phyloP scores from a whole-genome alignment of 2,888 invertebrate species.

The Melangyna quadrimaculata region DNA sequence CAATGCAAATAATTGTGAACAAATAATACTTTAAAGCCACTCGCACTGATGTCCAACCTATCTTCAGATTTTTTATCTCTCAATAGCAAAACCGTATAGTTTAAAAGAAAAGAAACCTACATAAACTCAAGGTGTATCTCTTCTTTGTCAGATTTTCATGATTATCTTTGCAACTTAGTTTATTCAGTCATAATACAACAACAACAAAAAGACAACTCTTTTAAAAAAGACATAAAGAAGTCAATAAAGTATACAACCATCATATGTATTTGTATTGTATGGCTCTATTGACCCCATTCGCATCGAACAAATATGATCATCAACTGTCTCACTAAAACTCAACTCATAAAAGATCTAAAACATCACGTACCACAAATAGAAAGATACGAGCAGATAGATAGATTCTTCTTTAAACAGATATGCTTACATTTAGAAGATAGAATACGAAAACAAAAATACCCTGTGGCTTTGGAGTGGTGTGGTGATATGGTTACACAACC shows the following conservation, averaged over 20 bases:
- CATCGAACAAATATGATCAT: conserved; percentile 33
- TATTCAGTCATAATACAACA: background rate
- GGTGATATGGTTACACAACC: conserved; percentile 58
- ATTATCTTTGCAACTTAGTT: conserved; percentile 32
- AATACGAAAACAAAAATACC: background rate
- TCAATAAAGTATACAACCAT: conserved; percentile 32
- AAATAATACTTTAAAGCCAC: conserved; percentile 8
- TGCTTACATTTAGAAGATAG: conserved; percentile 27
- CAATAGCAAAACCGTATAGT: background rate
- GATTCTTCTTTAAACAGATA: conserved; percentile 19
- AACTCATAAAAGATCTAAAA: conserved; percentile 34
- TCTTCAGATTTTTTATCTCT: background rate
- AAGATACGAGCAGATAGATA: conserved; percentile 7
- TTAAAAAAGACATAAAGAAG: conserved; percentile 2
- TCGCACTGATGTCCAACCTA: background rate
- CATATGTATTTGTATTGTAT: conserved; percentile 16
- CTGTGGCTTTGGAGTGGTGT: background rate
- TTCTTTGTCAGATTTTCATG: conserved; percentile 23
- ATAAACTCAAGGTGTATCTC: conserved; percentile 19
- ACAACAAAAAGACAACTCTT: background rate
- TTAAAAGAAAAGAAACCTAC: background rate
- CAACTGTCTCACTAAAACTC: conserved; percentile 13
- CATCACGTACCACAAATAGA: conserved; percentile 44
- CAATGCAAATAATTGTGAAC: conserved; percentile 38
- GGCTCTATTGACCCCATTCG: conserved; percentile 60